Percentiles rank a stretch among this genome's conserved stretches.
phyloP scores from a whole-genome alignment of 2,888 invertebrate genomes.

The Fissipunctia ypsillon region DNA sequence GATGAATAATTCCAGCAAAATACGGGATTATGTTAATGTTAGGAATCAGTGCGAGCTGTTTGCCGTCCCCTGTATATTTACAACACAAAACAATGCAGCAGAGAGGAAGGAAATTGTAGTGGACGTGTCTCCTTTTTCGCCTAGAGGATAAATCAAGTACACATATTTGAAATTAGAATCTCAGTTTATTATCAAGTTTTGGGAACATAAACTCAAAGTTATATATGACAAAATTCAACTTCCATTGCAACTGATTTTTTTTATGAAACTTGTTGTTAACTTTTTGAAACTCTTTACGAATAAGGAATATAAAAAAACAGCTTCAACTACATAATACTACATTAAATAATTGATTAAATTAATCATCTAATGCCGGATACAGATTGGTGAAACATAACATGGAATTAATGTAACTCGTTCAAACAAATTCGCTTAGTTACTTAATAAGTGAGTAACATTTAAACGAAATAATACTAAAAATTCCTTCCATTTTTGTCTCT shows the following conservation, averaged over 20 bases:
- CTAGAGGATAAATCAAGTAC: conserved; percentile 1
- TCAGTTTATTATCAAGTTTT: no score
- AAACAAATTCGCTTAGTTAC: no score
- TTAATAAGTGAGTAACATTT: background rate
- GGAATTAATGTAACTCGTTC: no score
- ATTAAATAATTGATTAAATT: no score
- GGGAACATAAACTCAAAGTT: no score
- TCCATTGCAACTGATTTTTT: background rate
- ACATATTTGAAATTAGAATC: background rate
- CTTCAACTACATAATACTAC: no score
- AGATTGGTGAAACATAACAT: no score
- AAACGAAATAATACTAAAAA: background rate
- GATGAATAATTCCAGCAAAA: conserved; percentile 83
- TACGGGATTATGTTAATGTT: conserved; percentile 83
- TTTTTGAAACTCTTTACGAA: no score
- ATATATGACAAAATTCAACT: background rate
- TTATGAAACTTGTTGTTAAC: no score
- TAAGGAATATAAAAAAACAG: no score
- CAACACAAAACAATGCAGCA: conserved; percentile 61
- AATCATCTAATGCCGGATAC: no score
- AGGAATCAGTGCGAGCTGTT: conserved; percentile 71
- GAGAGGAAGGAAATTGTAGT: conserved; percentile 41
- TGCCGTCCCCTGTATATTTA: conserved; percentile 65
- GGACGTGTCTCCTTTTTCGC: background rate
- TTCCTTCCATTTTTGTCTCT: background rate